Conservation (phyloP, 2,888 invertebrate species). For the Campoplex nolae region DNA sequence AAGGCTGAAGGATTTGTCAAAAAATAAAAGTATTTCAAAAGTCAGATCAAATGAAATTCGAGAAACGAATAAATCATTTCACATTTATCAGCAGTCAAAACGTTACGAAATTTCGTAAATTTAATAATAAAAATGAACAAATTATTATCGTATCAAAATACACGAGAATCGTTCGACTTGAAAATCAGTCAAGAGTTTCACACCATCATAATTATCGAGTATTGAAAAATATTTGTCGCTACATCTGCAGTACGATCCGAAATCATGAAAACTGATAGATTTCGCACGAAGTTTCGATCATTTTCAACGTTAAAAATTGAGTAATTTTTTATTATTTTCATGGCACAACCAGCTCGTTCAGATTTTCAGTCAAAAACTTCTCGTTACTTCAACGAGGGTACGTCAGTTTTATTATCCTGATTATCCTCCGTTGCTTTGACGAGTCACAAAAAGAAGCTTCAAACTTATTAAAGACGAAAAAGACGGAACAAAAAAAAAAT, state of each 20-base stretch:
- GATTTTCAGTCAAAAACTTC: slow-evolving; percentile 5
- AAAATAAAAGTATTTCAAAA: not conserved
- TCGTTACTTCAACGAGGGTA: not conserved
- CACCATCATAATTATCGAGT: not conserved
- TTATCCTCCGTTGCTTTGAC: not conserved
- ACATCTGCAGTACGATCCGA: not conserved
- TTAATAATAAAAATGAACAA: not conserved
- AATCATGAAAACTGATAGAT: not conserved
- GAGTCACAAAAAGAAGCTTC: not conserved
- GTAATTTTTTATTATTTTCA: not conserved
- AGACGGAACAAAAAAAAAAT: not conserved
- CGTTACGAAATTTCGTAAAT: slow-evolving; percentile 11
- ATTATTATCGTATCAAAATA: not conserved
- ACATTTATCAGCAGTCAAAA: not conserved
- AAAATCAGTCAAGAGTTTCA: not conserved
- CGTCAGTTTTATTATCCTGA: not conserved
- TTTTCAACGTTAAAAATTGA: not conserved
- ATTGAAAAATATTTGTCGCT: not conserved
- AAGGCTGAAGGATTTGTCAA: slow-evolving; percentile 15
- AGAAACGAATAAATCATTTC: slow-evolving; percentile 13
- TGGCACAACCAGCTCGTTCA: not conserved
- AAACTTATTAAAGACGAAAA: not conserved
- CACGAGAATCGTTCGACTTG: slow-evolving; percentile 9
- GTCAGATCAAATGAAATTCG: not conserved
- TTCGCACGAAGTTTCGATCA: not conserved